Evolutionary conservation across 2,113 vertebrate genomes (phyloP), one percentile per base, ranked within the genome.

Genomic region (Heloderma charlesbogerti): DNA sequence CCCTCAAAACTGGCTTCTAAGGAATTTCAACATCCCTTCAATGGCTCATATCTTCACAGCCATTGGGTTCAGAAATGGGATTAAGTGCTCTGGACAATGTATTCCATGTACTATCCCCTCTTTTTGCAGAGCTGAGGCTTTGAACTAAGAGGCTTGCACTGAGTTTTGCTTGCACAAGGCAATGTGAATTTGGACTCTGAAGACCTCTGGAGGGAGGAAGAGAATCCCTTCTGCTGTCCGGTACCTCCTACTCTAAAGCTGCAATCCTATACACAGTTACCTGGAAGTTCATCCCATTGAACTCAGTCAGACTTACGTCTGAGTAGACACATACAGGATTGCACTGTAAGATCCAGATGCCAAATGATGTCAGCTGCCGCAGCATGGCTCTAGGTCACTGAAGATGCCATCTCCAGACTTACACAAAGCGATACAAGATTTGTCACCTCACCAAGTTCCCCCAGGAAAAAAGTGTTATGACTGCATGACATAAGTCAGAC

Each of bases 1-100:
- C 31, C 71, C 71, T 12, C 71, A 74, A 5, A 74, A 16, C 45
- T 78, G 43, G 25, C 29, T 85, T 37, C 37, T 29, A 45, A 6
- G 34, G 67, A 22, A 86, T 72, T 31, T 86, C 67, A 72, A 3
- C 48, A 34, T 82, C 25, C 48, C 40, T 78, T 31, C 15, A 43
- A 16, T 66, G 48, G 20, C 74, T 91, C 8, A 90, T 6, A 86
- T 92, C 87, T 63, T 43, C 31, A 87, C 43, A 75, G 86, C 18
- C 0, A 27, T 51, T 15, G 31, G 13, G 13, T 16, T 51, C 60
- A 37, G n/a, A 63, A 74, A 20, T 60, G 88, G 66, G 80, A 92
- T 82, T 79, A 0, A 1, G 43, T 60, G 48, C 22, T 20, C 16
- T 66, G 86, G 6, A 31, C 27, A 2, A 84, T 94, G 13, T 20